Base-by-base conservation (phyloP, 2,888 invertebrate genomes). In the Torymus tubicola region DNA sequence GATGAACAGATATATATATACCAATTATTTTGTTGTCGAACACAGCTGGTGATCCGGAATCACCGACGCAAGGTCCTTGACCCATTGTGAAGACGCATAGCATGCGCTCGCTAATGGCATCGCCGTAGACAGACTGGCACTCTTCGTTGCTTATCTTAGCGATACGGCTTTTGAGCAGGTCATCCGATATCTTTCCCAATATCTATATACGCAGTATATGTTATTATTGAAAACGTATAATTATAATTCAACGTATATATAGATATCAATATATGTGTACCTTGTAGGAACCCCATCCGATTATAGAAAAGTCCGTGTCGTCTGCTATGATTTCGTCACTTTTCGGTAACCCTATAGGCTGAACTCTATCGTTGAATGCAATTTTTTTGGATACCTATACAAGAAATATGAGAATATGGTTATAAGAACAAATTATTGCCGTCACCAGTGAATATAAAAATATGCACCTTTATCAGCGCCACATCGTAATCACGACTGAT, bases 1-100 rank as follows among this genome's bases (percentile, higher is more conserved):
- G 14, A 16, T 42, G 4, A 53, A 21, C 5, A n/a, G 1, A 12
- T 3, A 68, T 63, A 52, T 13, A 16, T 42, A 80, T 82, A 86
- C 88, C 88, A 60, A 86, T 83, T 57, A 88, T 69, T 1, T 80
- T 81, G 42, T 80, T 74, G 13, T 86, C 61, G 58, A 73, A 58
- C 14, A 85, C 58, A 0, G 86, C 86, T 8, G 87, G 85, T 4
- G 88, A 85, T 3, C 88, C 88, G 1, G 88, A 86, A 70, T 88
- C 88, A 0, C 88, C 87, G 24, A 88, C 80, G 81, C 88, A 88
- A 8, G 87, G 85, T 2, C 85, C 86, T 13, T 69, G 75, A 1
- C 78, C 81, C 14, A 76, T 52, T 10, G 74, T 77, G 69, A 83
- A 81, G 4, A 84, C 80, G 74, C 88, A 88, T 74, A 88, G 86